Evolutionary conservation across 1,140 invertebrate species (phyloP).

Genomic region (Drosophila chauvacae): DNA sequence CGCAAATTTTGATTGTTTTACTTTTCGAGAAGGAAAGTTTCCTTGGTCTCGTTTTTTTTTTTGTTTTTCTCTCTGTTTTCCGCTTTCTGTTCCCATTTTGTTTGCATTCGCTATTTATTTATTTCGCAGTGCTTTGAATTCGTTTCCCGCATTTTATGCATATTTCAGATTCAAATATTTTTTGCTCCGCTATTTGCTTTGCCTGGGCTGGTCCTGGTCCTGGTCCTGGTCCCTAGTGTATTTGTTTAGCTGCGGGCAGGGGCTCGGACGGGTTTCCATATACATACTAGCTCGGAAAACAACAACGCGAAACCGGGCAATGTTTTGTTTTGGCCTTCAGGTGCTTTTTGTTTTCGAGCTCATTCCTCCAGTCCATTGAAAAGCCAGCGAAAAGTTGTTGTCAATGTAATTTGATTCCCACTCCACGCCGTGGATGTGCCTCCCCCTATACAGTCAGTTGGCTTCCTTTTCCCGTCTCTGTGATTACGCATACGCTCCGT

Average conservation of each 20-base stretch:
- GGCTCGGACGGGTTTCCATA: constrained; percentile 5
- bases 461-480: constrained; percentile 34
- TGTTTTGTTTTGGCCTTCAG: constrained; percentile 31
- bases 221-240: constrained; percentile 25
- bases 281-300: not conserved
- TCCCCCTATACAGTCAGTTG: not conserved
- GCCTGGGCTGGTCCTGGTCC: constrained; percentile 13
- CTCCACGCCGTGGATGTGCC: constrained; percentile 8
- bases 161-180: constrained; percentile 67
- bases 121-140: constrained; percentile 62
- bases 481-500: constrained; percentile 72
- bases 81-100: constrained; percentile 27
- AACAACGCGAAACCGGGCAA: constrained; percentile 6
- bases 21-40: constrained; percentile 58
- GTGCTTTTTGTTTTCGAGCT: constrained; percentile 38
- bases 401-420: constrained; percentile 71
- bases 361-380: constrained; percentile 22
- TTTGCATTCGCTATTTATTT: constrained; percentile 64
- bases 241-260: constrained; percentile 47
- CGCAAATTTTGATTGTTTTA: constrained; percentile 78
- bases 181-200: constrained; percentile 56
- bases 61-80: not conserved
- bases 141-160: constrained; percentile 68
- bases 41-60: constrained; percentile 19
- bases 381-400: constrained; percentile 41